Evolutionary conservation across 2,797 vertebrate genomes (phyloP), one percentile per base, ranked within the genome.

Genomic region (Sebastes aleutianus): DNA sequence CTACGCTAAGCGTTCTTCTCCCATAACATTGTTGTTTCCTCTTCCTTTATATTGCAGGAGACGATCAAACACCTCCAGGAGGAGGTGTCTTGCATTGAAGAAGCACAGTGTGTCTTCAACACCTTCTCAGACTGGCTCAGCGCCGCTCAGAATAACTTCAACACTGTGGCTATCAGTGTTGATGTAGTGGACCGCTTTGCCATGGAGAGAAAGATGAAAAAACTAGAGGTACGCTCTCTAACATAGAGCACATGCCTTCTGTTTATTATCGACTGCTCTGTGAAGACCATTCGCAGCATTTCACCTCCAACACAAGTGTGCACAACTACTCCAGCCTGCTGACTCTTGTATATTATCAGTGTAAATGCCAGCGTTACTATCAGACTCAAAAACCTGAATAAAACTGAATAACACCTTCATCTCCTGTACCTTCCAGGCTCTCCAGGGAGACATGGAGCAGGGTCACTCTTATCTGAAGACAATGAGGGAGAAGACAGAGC

Each of bases 191-290:
- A 99, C 86, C 96, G 96, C 84, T 87, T 87, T 27, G 93, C 95
- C 36, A 96, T 99, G 97, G 97, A 97, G 83, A 97, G 95, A 83
- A 99, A 97, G 92, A 95, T 98, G 90, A 98, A 98, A 92, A 96
- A 96, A 22, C 84, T 99, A 43, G 97, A 99, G 98, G 99, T 99
- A 96, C 10, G 6, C 20, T 61, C 9, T 39, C 9, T 20, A 18
- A 73, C 53, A 76, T 12, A 20, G 4, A 75, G 2, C 13, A 36
- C 39, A 22, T 63, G 0, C 3, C 5, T 50, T 65, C 12, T 70
- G 16, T 62, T 5, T 73, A 12, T 70, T 32, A 54, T 54, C 73
- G 1, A 66, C 3, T 70, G 4, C 18, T 32, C 4, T 34, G 39
- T 76, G 14, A 22, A 20, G 26, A 71, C 20, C 18, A 24, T 54